phyloP scores from a whole-genome alignment of 2,888 invertebrate genomes.

The Anthophora plumipes region DNA sequence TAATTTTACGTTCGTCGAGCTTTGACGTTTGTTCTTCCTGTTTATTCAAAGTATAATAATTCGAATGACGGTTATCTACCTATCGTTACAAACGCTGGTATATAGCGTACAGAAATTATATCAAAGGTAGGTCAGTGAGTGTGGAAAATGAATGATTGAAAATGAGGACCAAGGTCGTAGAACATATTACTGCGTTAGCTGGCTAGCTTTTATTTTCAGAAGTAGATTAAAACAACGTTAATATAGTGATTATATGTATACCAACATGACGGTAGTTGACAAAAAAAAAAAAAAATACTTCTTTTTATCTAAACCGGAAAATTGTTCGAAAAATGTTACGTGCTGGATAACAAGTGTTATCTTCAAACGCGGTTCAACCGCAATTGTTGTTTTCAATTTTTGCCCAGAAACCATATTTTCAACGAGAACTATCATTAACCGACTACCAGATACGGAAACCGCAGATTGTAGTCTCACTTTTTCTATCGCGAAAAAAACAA shows the following conservation, averaged over 20 bases:
- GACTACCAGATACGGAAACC: slow-evolving; percentile 22
- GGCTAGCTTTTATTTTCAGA: not conserved
- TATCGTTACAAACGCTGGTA: too few relatives aligned
- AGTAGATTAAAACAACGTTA: not conserved
- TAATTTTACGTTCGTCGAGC: not conserved
- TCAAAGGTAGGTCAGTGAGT: too few relatives aligned
- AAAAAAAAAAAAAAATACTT: too few relatives aligned
- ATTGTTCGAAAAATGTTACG: not conserved
- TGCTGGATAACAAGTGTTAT: slow-evolving; percentile 26
- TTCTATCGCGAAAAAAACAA: too few relatives aligned
- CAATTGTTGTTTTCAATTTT: slow-evolving; percentile 20
- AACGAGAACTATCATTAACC: not conserved
- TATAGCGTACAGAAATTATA: too few relatives aligned
- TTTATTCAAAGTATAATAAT: not conserved
- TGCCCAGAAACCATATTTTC: not conserved
- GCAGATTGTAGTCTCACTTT: not conserved
- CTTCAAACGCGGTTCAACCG: slow-evolving; percentile 27
- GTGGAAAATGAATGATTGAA: not conserved
- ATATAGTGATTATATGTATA: not conserved
- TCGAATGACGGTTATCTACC: not conserved
- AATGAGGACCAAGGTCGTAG: not conserved
- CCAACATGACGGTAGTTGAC: not conserved
- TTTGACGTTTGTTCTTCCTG: slow-evolving; percentile 10
- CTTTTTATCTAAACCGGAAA: slow-evolving; percentile 36
- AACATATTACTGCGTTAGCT: too few relatives aligned